Evolutionary conservation across 92 coral and sea anemone genomes (phyloP), one percentile per base, ranked within the genome.

Genomic region (Isaurus tuberculatus): DNA sequence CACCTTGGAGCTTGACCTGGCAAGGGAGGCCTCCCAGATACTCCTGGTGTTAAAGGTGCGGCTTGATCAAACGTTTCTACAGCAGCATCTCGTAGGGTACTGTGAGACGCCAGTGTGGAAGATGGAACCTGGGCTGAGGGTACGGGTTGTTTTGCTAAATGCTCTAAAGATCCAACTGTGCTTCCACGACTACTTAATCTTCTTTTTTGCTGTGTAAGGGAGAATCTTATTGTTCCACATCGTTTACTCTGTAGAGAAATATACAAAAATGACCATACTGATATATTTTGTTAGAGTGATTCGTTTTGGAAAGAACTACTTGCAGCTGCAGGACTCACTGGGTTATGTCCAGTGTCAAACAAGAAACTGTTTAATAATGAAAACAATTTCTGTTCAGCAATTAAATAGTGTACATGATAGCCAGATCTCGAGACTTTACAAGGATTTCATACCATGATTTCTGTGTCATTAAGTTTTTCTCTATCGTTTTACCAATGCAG

Each of bases 1-100:
- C 23, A 57, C 81, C 81, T 55, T 0, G 67, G 30, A 14, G 31
- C 53, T 73, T 80, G 84, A 61, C 92, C 91, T 26, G 98, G 98
- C 15, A 89, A 88, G n/a, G 98, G 98, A 30, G 98, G 98, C 31
- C 93, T 83, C 29, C 88, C 80, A 72, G 88, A 74, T 60, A 93
- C 84, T 67, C 98, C 98, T n/a, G 93, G 93, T 10, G 75, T 77
- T 17, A 91, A 81, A 29, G 79, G 83, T 60, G 75, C 91, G 19
- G 72, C 44, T 13, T 68, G 92, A 25, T 85, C 91, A 1, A 28
- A 23, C 2, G 48, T 46, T 11, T 89, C 75, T 8, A 58, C 91
- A 15, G 57, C 37, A 7, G 83, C 73, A 25, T 70, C 86, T 26
- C 88, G 88, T 10, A 89, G 65, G 10, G 98, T 78, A 68, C 93